Conservation (phyloP, 2,888 invertebrate species). For the Xestoiulus laeticollis region DNA sequence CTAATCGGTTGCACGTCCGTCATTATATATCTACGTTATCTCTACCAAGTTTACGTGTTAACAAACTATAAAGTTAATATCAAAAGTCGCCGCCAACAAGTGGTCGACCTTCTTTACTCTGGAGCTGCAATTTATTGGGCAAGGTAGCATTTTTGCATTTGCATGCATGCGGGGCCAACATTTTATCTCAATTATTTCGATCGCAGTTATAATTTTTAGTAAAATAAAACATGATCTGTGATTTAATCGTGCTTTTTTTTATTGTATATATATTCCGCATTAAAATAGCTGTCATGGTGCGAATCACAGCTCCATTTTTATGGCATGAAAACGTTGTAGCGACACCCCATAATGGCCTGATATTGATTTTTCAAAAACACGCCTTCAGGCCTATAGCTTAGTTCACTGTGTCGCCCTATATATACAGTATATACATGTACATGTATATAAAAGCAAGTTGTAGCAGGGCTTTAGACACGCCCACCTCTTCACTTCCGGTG, state of each 20-base stretch:
- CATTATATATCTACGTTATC: conserved; percentile 17
- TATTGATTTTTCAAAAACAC: conserved; percentile 41
- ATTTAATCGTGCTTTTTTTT: conserved; percentile 24
- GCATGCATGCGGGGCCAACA: background rate
- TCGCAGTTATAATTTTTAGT: background rate
- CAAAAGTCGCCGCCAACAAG: conserved; percentile 43
- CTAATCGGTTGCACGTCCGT: conserved; percentile 8
- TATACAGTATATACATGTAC: background rate
- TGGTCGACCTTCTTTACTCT: conserved; percentile 24
- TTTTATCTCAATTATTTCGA: conserved; percentile 41
- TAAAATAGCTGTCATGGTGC: conserved; percentile 30
- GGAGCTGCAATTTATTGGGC: conserved; percentile 34
- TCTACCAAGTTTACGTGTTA: background rate
- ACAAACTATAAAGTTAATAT: conserved; percentile 41
- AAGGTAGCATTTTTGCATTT: background rate
- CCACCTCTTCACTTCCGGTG: background rate
- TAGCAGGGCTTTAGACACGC: background rate
- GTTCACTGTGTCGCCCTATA: background rate
- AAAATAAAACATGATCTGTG: conserved; percentile 10
- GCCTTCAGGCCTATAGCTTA: background rate
- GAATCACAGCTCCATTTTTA: background rate
- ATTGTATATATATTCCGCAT: conserved; percentile 1
- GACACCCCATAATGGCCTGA: background rate
- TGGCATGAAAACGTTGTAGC: background rate
- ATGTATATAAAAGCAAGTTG: background rate